Evolutionary conservation across 1,140 invertebrate genomes (phyloP).

Genomic region (Cyclina sinensis): DNA sequence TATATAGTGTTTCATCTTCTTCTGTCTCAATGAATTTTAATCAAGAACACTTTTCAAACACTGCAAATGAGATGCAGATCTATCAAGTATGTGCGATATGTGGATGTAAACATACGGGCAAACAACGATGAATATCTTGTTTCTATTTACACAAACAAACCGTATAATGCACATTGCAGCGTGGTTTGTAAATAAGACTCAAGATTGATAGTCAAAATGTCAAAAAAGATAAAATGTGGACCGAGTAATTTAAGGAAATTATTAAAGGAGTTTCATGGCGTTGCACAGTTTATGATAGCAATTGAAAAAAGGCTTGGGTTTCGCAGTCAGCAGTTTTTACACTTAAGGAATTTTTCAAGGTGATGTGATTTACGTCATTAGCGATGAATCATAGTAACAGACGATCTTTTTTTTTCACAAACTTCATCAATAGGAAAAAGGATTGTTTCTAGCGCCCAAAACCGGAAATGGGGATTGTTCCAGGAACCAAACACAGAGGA

Average conservation of each 20-base stretch:
- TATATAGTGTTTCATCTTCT: too few relatives aligned
- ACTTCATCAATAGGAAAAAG: too few relatives aligned
- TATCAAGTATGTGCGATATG: background rate
- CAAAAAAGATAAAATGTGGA: background rate
- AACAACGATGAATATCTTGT: background rate
- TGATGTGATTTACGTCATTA: background rate
- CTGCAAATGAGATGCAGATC: background rate
- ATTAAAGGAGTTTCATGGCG: background rate
- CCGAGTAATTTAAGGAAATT: background rate
- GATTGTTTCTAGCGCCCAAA: too few relatives aligned
- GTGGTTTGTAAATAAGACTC: too few relatives aligned
- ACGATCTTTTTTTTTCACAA: background rate
- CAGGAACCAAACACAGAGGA: too few relatives aligned
- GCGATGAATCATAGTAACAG: background rate
- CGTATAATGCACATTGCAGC: background rate
- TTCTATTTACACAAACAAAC: background rate
- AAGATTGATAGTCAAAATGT: slow-evolving; percentile 1
- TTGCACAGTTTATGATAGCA: background rate
- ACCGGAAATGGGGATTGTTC: too few relatives aligned
- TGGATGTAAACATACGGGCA: background rate
- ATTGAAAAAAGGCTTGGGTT: background rate
- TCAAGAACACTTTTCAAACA: background rate
- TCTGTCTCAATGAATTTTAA: background rate
- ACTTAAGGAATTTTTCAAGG: background rate
- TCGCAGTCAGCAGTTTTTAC: background rate